Conservation (phyloP, 2,888 invertebrate species). For the Rhodophaea formosa region DNA sequence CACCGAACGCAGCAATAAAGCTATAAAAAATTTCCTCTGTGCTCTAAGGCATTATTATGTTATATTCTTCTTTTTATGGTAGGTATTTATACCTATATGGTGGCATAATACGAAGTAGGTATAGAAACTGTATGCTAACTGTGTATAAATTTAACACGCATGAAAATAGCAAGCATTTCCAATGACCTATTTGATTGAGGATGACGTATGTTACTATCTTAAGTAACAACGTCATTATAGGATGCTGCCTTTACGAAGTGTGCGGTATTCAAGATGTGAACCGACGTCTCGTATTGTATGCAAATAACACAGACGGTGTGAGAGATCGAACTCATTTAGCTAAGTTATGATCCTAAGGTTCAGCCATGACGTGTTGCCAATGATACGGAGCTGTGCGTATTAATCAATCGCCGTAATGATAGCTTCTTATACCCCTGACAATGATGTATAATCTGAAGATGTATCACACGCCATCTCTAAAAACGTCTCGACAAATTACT, state of each 20-base stretch:
- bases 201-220: background rate
- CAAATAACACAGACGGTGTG: slow-evolving; percentile 58
- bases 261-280: slow-evolving; percentile 18
- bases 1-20: too few species aligned
- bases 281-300: slow-evolving; percentile 65
- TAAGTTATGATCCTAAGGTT: slow-evolving; percentile 57
- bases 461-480: too few species aligned
- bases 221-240: slow-evolving; percentile 23
- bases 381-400: slow-evolving; percentile 55
- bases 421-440: slow-evolving; percentile 32
- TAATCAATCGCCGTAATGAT: slow-evolving; percentile 66
- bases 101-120: too few species aligned
- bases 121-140: too few species aligned
- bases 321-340: slow-evolving; percentile 62
- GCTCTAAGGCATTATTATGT: too few species aligned
- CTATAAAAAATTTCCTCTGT: too few species aligned
- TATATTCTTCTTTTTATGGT: too few species aligned
- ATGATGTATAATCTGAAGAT: too few species aligned
- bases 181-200: background rate
- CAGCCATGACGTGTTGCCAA: slow-evolving; percentile 55
- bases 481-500: too few species aligned
- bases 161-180: background rate
- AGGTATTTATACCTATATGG: too few species aligned
- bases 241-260: slow-evolving; percentile 45
- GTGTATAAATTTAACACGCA: too few species aligned